Percentiles rank a stretch among this genome's conserved stretches.
These are phyloP conservation scores for Nicator chloris DNA, from an alignment of 2,113 vertebrate species.

Conservation along the genomic window DNA sequence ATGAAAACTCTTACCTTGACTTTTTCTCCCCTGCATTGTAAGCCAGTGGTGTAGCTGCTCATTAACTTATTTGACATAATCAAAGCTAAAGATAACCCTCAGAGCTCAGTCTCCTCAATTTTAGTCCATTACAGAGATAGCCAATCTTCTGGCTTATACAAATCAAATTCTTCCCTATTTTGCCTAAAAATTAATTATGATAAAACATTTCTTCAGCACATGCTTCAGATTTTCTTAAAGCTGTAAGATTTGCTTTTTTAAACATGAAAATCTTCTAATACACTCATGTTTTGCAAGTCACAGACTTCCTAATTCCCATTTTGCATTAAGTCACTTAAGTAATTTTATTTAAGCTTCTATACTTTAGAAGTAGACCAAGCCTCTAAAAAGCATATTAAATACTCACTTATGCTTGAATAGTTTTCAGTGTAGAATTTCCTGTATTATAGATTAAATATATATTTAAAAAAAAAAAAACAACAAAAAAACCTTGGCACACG, in stretches of 20 bases:
- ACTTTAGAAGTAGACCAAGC: not conserved
- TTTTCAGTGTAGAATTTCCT: not conserved
- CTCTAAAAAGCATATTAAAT: not conserved
- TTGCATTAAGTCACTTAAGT: not conserved
- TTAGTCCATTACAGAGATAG: not conserved
- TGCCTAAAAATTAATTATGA: not conserved
- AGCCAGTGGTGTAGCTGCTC: not conserved
- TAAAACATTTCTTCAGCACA: not conserved
- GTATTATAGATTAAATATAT: not conserved
- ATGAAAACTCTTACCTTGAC: not conserved
- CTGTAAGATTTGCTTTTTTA: not conserved
- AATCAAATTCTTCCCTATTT: not conserved
- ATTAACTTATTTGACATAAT: slow-evolving; percentile 27
- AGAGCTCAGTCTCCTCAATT: not conserved
- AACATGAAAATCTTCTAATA: not conserved
- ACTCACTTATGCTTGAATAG: not conserved
- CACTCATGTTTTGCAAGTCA: not conserved
- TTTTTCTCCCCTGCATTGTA: not conserved
- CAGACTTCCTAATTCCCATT: not conserved
- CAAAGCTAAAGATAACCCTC: not conserved
- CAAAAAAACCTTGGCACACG: not conserved
- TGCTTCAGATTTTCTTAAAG: not conserved
- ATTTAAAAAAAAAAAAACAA: too few species aligned
- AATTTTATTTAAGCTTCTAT: not conserved
- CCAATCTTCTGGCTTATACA: not conserved